Conservation (phyloP, 1,140 invertebrate species). For the Andrena cerasifolii region DNA sequence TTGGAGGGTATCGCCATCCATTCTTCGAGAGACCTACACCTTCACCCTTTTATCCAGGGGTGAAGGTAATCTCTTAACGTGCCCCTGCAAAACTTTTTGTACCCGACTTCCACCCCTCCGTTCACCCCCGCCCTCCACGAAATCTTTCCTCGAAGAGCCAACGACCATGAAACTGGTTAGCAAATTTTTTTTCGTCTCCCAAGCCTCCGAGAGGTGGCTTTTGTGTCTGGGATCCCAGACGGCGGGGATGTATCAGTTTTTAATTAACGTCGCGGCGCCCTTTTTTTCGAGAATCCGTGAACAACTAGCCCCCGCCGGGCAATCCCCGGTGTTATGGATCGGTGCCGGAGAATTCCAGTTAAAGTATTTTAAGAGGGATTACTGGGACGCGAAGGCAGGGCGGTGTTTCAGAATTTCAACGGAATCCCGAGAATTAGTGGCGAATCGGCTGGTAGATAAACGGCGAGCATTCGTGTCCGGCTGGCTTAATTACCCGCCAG, state of each 20-base stretch:
- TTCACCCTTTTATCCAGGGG: conserved; percentile 5
- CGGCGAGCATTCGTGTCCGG: too few relatives aligned
- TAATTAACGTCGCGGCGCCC: conserved; percentile 12
- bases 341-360: not conserved
- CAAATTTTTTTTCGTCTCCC: not conserved
- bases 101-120: not conserved
- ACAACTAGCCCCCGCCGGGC: not conserved
- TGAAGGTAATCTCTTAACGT: conserved; percentile 32
- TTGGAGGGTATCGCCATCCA: conserved; percentile 30
- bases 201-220: not conserved
- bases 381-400: not conserved
- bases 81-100: conserved; percentile 17
- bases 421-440: conserved; percentile 1
- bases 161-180: conserved; percentile 8
- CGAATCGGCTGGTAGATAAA: conserved; percentile 11
- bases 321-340: not conserved
- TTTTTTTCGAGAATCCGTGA: conserved; percentile 5
- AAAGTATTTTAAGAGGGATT: conserved; percentile 7
- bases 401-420: not conserved
- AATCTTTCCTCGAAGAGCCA: not conserved
- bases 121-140: not conserved
- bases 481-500: too few relatives aligned
- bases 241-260: conserved; percentile 21
- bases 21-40: conserved; percentile 8
- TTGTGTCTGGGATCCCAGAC: not conserved